Evolutionary conservation across 2,797 vertebrate species (phyloP).

Genomic region (Coccyzus lansbergi): DNA sequence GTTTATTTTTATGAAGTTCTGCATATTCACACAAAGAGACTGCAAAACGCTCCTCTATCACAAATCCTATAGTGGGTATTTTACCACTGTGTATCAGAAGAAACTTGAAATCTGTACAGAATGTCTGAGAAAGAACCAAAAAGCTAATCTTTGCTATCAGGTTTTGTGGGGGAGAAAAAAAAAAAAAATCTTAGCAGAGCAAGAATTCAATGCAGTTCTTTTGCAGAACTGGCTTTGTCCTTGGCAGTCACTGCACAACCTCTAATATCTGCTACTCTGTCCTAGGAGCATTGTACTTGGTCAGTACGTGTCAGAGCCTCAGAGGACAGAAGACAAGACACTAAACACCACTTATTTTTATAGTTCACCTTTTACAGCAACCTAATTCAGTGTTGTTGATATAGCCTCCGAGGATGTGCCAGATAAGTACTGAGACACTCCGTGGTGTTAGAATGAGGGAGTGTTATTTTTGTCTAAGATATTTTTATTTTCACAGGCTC

Average conservation of each 20-base stretch:
- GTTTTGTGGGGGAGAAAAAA: no score
- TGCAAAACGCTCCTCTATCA: background rate
- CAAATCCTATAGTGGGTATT: background rate
- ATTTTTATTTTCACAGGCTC: slow-evolving; percentile 54
- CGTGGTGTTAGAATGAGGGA: background rate
- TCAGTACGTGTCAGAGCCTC: background rate
- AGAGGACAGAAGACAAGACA: background rate
- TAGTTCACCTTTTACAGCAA: background rate
- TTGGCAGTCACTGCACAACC: background rate
- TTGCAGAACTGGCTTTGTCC: background rate
- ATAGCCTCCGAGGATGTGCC: slow-evolving; percentile 21
- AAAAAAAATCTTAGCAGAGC: background rate
- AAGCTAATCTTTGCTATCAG: background rate
- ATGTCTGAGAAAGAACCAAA: background rate
- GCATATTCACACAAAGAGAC: background rate
- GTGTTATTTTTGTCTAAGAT: slow-evolving; percentile 38
- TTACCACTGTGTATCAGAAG: background rate
- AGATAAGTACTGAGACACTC: slow-evolving; percentile 22
- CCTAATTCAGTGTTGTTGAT: background rate
- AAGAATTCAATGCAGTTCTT: background rate
- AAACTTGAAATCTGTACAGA: background rate
- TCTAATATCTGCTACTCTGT: background rate
- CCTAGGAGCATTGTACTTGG: background rate
- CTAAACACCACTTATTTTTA: background rate
- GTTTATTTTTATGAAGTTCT: background rate